Evolutionary conservation across 2,113 vertebrate species (phyloP), one percentile per base, ranked within the genome.

Genomic region (Mystacornis crossleyi): DNA sequence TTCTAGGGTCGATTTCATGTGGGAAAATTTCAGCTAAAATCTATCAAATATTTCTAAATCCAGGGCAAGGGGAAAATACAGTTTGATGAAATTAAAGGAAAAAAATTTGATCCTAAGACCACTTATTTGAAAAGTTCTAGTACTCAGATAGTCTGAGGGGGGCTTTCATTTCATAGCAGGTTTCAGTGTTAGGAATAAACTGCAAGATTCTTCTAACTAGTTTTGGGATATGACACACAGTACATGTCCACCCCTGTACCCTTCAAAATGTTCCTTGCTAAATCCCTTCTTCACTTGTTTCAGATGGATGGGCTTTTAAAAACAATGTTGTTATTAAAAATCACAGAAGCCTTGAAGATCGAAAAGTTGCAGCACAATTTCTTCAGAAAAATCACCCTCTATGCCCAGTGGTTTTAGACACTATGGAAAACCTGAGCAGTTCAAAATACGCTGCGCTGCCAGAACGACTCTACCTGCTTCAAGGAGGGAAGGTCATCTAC

Each of bases 291-390:
- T 64, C 42, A 6, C 85, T 70, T 83, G 10, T 78, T 90, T 94
- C 74, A 99, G 99, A 99, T 89, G 99, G 98, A 80, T 99, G 99
- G 99, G 98, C 99, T 90, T 99, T 99, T 88, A 95, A 92, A 95
- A 99, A 99, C 98, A 99, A 99, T 15, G 36, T 99, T 40, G 74
- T 98, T 81, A 99, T 99, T 96, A 98, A 97, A 64, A 97, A 96
- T 69, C 99, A 99, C 97, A 97, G 28, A 93, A 98, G 85, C 96
- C 98, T 99, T 64, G 97, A 99, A 95, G 99, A 99, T 26, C 96
- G 99, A 74, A 96, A 99, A 89, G 90, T 17, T 18, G 99, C 99
- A 14, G 99, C 99, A 45, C 96, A 81, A 34, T 71, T 98, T 81
- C 98, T 99, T 86, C 81, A 99, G 79, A 95, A 97, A 80, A 98